Percentiles rank a stretch among this genome's conserved stretches.
phyloP scores from a whole-genome alignment of 2,888 invertebrate genomes.

The Cephus nigrinus region DNA sequence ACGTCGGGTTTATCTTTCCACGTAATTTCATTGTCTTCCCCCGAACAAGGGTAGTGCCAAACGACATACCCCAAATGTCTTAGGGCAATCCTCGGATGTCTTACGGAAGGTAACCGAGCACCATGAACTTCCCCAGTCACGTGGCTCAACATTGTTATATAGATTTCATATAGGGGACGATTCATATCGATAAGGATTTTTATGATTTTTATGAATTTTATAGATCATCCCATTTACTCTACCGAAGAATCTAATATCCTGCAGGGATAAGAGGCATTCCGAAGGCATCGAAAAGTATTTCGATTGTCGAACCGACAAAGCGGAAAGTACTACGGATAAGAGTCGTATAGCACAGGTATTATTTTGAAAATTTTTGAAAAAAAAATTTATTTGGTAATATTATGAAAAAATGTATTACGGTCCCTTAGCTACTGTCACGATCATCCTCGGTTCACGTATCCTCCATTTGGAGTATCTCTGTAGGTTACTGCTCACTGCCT shows the following conservation, averaged over 20 bases:
- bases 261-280: no score
- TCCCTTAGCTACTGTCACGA: neutral
- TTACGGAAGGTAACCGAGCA: neutral
- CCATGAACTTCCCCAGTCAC: slow-evolving; percentile 18
- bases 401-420: neutral
- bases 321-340: neutral
- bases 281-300: neutral
- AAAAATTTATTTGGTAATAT: neutral
- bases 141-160: neutral
- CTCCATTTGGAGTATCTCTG: neutral
- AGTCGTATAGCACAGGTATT: neutral
- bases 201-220: neutral
- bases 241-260: no score
- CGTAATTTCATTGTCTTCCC: neutral
- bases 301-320: neutral
- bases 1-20: neutral
- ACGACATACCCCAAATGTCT: neutral
- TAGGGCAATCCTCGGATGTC: neutral
- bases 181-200: neutral
- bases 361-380: neutral
- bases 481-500: neutral
- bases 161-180: neutral
- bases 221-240: neutral
- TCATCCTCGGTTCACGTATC: neutral
- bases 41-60: neutral